Percentiles rank a stretch among this genome's conserved stretches.
Conservation (phyloP, 2,113 vertebrate species). For the Chauna torquata region DNA sequence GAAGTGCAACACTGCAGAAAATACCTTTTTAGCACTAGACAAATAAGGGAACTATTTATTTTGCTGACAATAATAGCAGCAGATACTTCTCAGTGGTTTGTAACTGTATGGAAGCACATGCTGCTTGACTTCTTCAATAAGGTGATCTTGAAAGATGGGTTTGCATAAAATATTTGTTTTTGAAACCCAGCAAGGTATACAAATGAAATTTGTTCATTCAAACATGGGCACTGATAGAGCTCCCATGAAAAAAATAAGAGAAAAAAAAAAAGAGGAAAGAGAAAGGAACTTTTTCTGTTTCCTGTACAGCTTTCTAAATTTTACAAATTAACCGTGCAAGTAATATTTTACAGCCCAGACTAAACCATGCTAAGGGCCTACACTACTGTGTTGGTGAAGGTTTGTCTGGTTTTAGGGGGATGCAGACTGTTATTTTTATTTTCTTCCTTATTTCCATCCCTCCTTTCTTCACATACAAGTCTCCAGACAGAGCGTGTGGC, state of each 20-base stretch:
- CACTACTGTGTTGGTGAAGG: neutral
- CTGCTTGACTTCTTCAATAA: neutral
- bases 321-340: neutral
- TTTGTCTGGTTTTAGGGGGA: neutral
- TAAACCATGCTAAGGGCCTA: neutral
- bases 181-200: neutral
- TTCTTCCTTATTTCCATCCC: neutral
- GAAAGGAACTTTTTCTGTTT: neutral
- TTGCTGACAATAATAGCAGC: neutral
- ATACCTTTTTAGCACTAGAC: neutral
- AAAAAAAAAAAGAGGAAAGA: neutral
- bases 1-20: neutral
- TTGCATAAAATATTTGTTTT: neutral
- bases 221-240: neutral
- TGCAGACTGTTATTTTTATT: neutral
- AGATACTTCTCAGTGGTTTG: neutral
- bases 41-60: neutral
- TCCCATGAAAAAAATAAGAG: neutral
- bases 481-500: neutral
- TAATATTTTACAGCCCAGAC: neutral
- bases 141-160: neutral
- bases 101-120: neutral
- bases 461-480: neutral
- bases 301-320: neutral
- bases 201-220: neutral